Evolutionary conservation across 2,888 invertebrate genomes (phyloP).

Genomic region (Ramazzottius varieornatus): DNA sequence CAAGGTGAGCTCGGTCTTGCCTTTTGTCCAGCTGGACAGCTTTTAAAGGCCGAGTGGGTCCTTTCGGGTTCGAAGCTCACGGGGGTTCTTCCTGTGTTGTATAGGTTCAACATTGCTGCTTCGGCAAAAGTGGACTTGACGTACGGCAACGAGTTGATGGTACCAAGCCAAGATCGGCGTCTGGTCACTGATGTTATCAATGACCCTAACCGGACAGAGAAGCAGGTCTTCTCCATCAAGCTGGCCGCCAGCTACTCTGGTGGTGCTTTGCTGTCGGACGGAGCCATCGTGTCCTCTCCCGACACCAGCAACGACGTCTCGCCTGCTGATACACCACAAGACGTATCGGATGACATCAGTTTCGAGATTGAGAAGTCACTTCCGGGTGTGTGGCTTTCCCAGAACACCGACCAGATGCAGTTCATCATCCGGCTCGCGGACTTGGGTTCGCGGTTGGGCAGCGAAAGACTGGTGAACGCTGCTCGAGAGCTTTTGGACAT

Average conservation of each 20-base stretch:
- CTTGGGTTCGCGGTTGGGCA: background rate
- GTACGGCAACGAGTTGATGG: background rate
- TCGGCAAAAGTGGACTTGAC: background rate
- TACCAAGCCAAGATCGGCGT: background rate
- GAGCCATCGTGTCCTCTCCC: conserved; percentile 34
- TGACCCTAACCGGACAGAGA: background rate
- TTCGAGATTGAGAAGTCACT: conserved; percentile 6
- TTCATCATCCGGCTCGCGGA: conserved; percentile 1
- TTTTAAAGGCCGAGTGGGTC: no score
- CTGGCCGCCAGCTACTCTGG: background rate
- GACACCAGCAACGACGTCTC: conserved; percentile 86
- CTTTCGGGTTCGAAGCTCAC: no score
- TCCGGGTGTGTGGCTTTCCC: conserved; percentile 8
- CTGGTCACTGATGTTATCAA: background rate
- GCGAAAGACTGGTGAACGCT: background rate
- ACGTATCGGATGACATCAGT: conserved; percentile 3
- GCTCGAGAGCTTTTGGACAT: background rate
- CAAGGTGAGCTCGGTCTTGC: conserved; percentile 7
- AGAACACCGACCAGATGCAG: background rate
- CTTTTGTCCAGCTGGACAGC: background rate
- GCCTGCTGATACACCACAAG: conserved; percentile 30
- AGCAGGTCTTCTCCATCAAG: background rate
- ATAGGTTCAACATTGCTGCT: no score
- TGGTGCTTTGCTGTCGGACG: background rate
- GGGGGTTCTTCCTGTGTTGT: no score